phyloP scores from a whole-genome alignment of 2,797 vertebrate species.

The Lemur catta region DNA sequence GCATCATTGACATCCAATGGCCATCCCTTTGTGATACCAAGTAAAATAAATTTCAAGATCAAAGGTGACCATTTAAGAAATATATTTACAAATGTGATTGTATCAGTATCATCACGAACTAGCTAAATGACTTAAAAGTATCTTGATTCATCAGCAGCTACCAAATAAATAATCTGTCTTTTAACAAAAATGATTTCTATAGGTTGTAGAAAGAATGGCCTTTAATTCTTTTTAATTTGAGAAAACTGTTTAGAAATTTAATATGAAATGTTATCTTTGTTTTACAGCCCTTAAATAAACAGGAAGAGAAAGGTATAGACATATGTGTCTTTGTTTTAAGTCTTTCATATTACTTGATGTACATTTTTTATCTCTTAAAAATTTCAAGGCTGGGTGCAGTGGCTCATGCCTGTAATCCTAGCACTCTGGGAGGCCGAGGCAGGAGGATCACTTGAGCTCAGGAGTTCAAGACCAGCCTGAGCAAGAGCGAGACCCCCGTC shows the following conservation, averaged over 20 bases:
- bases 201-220: constrained; percentile 37
- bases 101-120: constrained; percentile 26
- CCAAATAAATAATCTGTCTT: constrained; percentile 33
- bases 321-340: constrained; percentile 1
- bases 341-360: constrained; percentile 15
- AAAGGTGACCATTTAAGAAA: constrained; percentile 55
- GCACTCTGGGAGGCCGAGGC: no score
- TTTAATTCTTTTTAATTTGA: constrained; percentile 51
- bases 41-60: constrained; percentile 45
- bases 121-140: constrained; percentile 25
- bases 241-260: constrained; percentile 40
- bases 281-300: constrained; percentile 46
- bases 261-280: constrained; percentile 27
- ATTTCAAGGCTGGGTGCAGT: not conserved
- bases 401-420: no score
- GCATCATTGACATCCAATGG: not conserved
- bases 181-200: constrained; percentile 35
- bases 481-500: no score
- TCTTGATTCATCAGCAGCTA: constrained; percentile 20
- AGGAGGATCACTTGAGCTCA: no score
- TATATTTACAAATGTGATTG: constrained; percentile 31
- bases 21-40: constrained; percentile 22
- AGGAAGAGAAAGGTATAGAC: not conserved
- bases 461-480: no score
- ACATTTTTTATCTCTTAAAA: constrained; percentile 35